phyloP scores from a whole-genome alignment of 2,888 invertebrate species.

The Zeuzera pyrina region DNA sequence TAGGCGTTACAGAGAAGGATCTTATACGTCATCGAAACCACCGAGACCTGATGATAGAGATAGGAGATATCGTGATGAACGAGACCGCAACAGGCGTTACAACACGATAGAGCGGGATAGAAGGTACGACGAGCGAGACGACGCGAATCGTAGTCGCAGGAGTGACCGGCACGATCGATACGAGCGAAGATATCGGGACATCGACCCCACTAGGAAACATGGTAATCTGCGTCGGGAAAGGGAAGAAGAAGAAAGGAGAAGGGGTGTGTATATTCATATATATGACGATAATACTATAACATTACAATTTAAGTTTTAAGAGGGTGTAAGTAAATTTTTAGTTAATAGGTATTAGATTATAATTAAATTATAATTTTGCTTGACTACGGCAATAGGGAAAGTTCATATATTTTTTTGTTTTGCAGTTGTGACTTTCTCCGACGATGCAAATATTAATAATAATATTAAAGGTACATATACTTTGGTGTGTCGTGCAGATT shows the following conservation, averaged over 20 bases:
- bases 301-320: not conserved
- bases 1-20: constrained; percentile 67
- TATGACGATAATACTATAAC: not conserved
- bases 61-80: constrained; percentile 35
- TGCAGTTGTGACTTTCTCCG: constrained; percentile 64
- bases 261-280: constrained; percentile 26
- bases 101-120: constrained; percentile 45
- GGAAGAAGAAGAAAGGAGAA: constrained; percentile 42
- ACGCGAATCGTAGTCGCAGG: constrained; percentile 5
- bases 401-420: constrained; percentile 17
- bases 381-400: too few species aligned
- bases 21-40: constrained; percentile 55
- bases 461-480: constrained; percentile 44
- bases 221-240: constrained; percentile 40
- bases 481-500: constrained; percentile 21
- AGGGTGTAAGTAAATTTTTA: not conserved
- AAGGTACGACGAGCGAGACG: constrained; percentile 32
- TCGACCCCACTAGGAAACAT: constrained; percentile 46
- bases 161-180: constrained; percentile 22
- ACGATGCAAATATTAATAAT: constrained; percentile 47
- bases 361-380: too few species aligned
- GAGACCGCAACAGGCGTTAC: constrained; percentile 33
- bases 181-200: constrained; percentile 45
- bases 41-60: constrained; percentile 54
- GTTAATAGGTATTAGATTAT: too few species aligned